phyloP scores from a whole-genome alignment of 2,888 invertebrate genomes.

The Aleiodes alternator region DNA sequence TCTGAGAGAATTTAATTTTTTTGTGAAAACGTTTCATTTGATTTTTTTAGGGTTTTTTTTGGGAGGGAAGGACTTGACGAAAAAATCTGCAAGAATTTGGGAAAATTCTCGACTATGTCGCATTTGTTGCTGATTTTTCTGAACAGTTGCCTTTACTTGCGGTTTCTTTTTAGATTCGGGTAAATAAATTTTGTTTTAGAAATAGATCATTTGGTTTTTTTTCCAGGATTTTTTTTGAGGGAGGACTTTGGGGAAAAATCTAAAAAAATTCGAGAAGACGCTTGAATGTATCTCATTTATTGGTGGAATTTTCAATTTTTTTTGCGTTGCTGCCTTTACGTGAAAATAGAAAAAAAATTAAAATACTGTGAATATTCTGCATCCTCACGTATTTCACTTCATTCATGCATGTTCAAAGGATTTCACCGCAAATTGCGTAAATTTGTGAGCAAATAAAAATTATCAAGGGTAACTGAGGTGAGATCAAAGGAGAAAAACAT shows the following conservation, averaged over 20 bases:
- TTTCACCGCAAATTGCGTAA: conserved; percentile 43
- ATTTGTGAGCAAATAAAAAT: conserved; percentile 42
- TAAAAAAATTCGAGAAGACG: too few species aligned
- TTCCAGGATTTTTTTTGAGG: neutral
- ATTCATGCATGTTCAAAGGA: conserved; percentile 26
- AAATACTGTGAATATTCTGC: conserved; percentile 1
- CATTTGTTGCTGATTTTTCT: neutral
- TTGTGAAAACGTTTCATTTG: neutral
- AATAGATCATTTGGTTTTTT: too few species aligned
- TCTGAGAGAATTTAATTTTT: neutral
- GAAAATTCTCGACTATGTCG: too few species aligned
- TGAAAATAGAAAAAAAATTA: neutral
- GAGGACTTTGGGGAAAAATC: too few species aligned
- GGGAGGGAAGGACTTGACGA: too few species aligned
- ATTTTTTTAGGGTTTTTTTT: neutral
- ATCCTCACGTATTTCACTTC: conserved; percentile 17
- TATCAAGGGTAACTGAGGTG: conserved; percentile 26
- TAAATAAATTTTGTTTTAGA: too few species aligned
- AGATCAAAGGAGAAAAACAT: conserved; percentile 36
- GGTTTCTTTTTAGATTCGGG: too few species aligned
- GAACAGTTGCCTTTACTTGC: neutral
- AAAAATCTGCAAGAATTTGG: too few species aligned
- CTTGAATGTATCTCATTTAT: neutral
- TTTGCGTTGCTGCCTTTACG: too few species aligned
- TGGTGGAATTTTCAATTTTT: neutral